A percentile compares a stretch with the other conserved stretches of the same genome.
Evolutionary conservation across 2,888 invertebrate species (phyloP).

Genomic region (Epinotia demarniana): DNA sequence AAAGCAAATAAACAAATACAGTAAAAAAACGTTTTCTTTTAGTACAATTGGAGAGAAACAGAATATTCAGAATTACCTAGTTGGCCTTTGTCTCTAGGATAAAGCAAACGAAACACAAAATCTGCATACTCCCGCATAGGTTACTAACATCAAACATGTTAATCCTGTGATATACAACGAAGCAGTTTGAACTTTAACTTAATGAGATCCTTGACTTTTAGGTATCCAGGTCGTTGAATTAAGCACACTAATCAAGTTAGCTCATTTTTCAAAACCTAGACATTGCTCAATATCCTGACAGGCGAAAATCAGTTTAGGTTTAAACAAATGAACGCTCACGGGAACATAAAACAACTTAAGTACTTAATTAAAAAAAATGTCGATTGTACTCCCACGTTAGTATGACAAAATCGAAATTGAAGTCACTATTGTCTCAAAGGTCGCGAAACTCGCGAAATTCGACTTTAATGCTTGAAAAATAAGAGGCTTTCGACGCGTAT

Average conservation of each 20-base stretch:
- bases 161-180: conserved; percentile 11
- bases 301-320: not conserved
- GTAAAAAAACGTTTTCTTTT: not conserved
- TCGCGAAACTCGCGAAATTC: not conserved
- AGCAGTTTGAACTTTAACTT: conserved; percentile 30
- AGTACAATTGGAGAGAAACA: not conserved
- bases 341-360: not conserved
- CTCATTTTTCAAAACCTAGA: conserved; percentile 21
- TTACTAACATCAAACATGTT: conserved; percentile 13
- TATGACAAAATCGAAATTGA: conserved; percentile 26
- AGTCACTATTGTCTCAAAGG: conserved; percentile 2
- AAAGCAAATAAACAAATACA: too few species aligned
- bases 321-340: conserved; percentile 10
- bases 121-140: conserved; percentile 3
- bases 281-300: conserved; percentile 16
- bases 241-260: conserved; percentile 25
- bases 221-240: conserved; percentile 31
- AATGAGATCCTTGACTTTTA: conserved; percentile 44
- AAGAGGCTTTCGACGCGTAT: conserved; percentile 3
- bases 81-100: conserved; percentile 9
- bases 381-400: conserved; percentile 27
- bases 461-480: conserved; percentile 3
- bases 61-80: not conserved
- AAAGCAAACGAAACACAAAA: not conserved
- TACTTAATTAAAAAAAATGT: conserved; percentile 15